Evolutionary conservation across 2,113 vertebrate species (phyloP), one percentile per base, ranked within the genome.

Genomic region (Aleadryas rufinucha): DNA sequence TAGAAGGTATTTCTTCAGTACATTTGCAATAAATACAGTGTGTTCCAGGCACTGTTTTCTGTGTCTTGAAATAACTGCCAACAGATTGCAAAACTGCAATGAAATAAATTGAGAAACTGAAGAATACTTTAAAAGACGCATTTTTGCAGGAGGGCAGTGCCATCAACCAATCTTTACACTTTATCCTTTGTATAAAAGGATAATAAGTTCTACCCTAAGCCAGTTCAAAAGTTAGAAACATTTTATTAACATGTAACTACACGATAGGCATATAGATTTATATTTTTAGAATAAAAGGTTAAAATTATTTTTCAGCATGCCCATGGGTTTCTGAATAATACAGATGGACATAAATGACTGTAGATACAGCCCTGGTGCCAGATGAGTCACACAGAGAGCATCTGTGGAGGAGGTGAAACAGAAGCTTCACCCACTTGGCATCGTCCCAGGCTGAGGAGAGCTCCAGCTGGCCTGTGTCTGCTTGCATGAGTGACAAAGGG

Each of bases 401-500:
- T 81, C 56, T 66, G 64, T 61, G 60, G 70, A 88, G 76, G 77
- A 89, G 72, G 52, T 49, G 65, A 64, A 92, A 53, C 13, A 84
- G 80, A 37, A 91, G 66, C 28, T 96, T 93, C 64, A 93, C 82
- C 71, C 86, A 71, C 45, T 66, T 83, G 72, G 91, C 69, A n/a
- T 27, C 0, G 4, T 59, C 60, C 79, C 68, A 78, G 35, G 11
- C 21, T 60, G 35, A 70, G 53, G 16, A 81, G 41, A 87, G 31
- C n/a, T 64, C 31, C 47, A 68, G 71, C 7, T 28, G 49, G 21
- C 66, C 28, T 74, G 86, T 63, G 68, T 45, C 59, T 84, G 57
- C 72, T 56, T 37, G 69, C 41, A 13, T 1, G 13, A 30, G 5
- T 23, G 52, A 19, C 59, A 90, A 59, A 59, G 59, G 42, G 50